These are phyloP conservation scores for Tetraneura akinire DNA, from an alignment of 1,140 invertebrate species.

Conservation along the genomic window DNA sequence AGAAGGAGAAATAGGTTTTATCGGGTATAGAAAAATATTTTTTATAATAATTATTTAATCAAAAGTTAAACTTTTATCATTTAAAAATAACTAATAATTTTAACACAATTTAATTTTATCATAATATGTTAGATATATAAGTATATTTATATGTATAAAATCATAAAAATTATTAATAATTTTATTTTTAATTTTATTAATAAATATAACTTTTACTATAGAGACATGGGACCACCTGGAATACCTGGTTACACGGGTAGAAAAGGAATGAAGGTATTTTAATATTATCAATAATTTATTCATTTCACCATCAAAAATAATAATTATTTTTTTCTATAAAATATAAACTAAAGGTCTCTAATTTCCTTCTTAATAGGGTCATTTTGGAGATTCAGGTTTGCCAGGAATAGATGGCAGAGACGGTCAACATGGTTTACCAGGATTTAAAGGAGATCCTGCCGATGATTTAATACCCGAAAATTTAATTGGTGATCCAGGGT, in stretches of 20 bases:
- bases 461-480: slow-evolving; percentile 5
- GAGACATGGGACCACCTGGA: background rate
- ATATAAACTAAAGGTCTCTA: background rate
- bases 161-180: background rate
- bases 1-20: slow-evolving; percentile 6
- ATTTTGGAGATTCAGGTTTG: slow-evolving; percentile 57
- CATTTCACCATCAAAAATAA: background rate
- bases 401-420: slow-evolving; percentile 59
- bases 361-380: slow-evolving; percentile 37
- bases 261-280: slow-evolving; percentile 46
- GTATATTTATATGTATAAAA: background rate
- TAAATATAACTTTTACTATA: no score
- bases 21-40: slow-evolving; percentile 9
- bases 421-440: slow-evolving; percentile 61
- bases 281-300: background rate
- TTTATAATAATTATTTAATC: background rate
- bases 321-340: no score
- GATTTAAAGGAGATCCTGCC: slow-evolving; percentile 60
- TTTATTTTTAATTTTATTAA: background rate
- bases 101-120: no score
- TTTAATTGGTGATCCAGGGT: slow-evolving; percentile 48
- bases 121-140: no score
- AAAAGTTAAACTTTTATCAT: no score
- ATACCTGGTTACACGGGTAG: slow-evolving; percentile 18
- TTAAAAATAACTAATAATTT: no score